Base-by-base conservation (phyloP, 2,113 vertebrate species). In the Dipodomys ordii region DNA sequence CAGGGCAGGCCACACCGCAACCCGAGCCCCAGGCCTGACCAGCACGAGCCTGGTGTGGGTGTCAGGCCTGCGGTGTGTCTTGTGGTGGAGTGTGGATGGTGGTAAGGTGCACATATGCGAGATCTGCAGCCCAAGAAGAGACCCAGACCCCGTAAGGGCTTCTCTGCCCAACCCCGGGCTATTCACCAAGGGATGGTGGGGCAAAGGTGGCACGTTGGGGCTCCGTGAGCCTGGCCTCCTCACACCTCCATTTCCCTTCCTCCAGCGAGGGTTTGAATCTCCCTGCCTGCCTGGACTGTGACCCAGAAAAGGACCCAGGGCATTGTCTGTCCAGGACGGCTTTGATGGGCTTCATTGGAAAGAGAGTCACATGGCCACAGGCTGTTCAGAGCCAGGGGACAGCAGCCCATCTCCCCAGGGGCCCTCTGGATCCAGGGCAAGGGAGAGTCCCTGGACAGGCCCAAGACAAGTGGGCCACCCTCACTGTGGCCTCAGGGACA, bases 241-340 rank as follows among this genome's bases (percentile, higher is more conserved):
- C 32, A 53, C 22, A 30, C 76, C 25, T 49, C 53, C 4, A 46
- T 32, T 60, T 23, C 92, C 11, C 57, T 28, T 20, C 0, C 32
- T 22, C 22, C 8, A 46, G 18, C 1, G 16, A 28, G 57, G 19
- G 28, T 32, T 13, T 68, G 2, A 64, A 13, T 28, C 28, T 49
- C 65, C 72, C 1, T 53, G 23, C 65, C 25, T 4, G 6, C 12
- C 57, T 64, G 87, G 62, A 35, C 74, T 28, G 73, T 67, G 30
- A n/a, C 32, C 0, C 0, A 0, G 49, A 39, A 69, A 32, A 67
- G 78, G 1, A 0, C 20, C 22, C 3, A 46, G 22, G 32, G 68
- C 77, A 44, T 22, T 25, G 1, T 7, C 79, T 7, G 1, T 20
- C 10, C 16, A 64, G 65, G 30, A 71, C 15, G 1, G 25, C 3